These are phyloP conservation scores for Ceyx cyanopectus DNA, from an alignment of 2,113 vertebrate genomes.

Conservation along the genomic window DNA sequence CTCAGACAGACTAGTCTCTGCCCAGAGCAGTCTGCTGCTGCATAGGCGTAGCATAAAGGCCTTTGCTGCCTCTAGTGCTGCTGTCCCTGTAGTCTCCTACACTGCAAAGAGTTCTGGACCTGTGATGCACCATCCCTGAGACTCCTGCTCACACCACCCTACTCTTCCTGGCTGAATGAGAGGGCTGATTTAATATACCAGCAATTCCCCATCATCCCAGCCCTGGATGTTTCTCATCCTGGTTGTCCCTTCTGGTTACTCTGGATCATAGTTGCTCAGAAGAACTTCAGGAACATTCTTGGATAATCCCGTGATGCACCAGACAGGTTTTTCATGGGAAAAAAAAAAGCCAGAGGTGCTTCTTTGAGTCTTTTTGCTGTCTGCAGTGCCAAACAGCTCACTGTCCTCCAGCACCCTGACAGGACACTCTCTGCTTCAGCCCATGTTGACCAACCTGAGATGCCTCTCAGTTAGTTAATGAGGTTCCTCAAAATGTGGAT, in stretches of 20 bases:
- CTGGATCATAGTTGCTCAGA: background rate
- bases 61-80: background rate
- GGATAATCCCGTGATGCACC: background rate
- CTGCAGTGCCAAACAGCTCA: background rate
- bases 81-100: background rate
- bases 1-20: background rate
- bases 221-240: background rate
- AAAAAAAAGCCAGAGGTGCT: background rate
- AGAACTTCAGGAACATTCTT: background rate
- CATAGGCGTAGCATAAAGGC: fast-evolving
- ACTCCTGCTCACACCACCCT: background rate
- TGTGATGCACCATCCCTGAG: too few relatives aligned
- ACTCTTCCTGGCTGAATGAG: background rate
- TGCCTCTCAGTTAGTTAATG: background rate
- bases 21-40: background rate
- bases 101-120: background rate
- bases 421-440: background rate
- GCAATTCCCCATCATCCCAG: background rate
- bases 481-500: background rate
- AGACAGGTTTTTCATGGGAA: background rate
- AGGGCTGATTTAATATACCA: background rate
- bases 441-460: background rate
- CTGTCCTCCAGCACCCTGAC: background rate
- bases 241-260: background rate
- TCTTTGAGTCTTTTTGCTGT: background rate